Percentiles rank a stretch among this genome's conserved stretches.
Evolutionary conservation across 2,888 invertebrate species (phyloP).

Genomic region (Acanthosoma haemorrhoidale): DNA sequence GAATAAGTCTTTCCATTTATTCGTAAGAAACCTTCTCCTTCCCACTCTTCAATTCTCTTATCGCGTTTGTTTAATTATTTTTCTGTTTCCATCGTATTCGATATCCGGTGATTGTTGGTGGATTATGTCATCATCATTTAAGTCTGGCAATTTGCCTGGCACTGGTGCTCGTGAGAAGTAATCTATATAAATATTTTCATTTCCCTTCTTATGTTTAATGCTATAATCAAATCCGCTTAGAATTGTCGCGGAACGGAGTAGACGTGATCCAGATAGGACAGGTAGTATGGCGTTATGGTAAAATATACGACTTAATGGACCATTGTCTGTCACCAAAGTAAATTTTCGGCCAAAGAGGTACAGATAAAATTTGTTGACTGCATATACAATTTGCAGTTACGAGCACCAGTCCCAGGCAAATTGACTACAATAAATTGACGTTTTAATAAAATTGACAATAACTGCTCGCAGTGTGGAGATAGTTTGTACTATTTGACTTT

Average conservation of each 20-base stretch:
- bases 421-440: too few relatives aligned
- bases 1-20: too few relatives aligned
- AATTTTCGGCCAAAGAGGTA: conserved; percentile 43
- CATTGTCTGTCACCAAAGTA: conserved; percentile 43
- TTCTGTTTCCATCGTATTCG: too few relatives aligned
- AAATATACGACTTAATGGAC: conserved; percentile 6
- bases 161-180: conserved; percentile 3
- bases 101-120: too few relatives aligned
- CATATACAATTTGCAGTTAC: conserved; percentile 13
- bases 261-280: background rate
- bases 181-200: conserved; percentile 4
- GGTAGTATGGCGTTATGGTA: background rate
- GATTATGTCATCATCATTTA: background rate
- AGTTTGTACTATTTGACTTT: too few relatives aligned
- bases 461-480: too few relatives aligned
- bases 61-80: too few relatives aligned
- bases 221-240: conserved; percentile 2
- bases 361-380: background rate
- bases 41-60: too few relatives aligned
- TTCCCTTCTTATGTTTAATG: background rate
- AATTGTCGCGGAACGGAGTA: background rate
- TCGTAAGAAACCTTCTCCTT: too few relatives aligned
- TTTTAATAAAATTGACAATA: too few relatives aligned
- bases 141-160: background rate
- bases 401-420: too few relatives aligned